Percentiles rank a stretch among this genome's conserved stretches.
Evolutionary conservation across 2,113 vertebrate species (phyloP).

Genomic region (Anseranas semipalmata): DNA sequence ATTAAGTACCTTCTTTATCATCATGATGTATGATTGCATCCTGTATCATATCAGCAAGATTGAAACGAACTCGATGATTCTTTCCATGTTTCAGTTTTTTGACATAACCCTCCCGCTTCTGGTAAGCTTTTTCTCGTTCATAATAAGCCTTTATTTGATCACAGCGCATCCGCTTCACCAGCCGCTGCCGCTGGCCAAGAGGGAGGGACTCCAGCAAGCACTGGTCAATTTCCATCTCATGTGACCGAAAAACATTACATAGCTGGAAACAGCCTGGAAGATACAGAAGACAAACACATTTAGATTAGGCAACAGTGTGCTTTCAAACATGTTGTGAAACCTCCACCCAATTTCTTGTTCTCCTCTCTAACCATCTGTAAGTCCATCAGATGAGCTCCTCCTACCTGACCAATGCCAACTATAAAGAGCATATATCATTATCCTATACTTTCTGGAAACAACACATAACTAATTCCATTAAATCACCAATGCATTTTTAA

Average conservation of each 20-base stretch:
- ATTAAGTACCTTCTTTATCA: conserved; percentile 90
- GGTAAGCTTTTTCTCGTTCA: conserved; percentile 87
- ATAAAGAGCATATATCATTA: neutral
- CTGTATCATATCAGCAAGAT: conserved; percentile 80
- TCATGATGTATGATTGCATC: conserved; percentile 88
- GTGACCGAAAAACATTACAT: conserved; percentile 94
- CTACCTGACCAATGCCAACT: rapidly evolving
- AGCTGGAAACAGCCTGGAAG: conserved; percentile 95
- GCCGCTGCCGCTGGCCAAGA: conserved; percentile 90
- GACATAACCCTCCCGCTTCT: conserved; percentile 79
- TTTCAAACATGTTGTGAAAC: neutral
- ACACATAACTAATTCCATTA: neutral
- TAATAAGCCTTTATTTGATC: conserved; percentile 94
- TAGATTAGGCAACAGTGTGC: neutral
- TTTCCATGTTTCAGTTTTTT: conserved; percentile 75
- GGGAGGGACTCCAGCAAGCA: conserved; percentile 97
- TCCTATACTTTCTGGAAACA: neutral
- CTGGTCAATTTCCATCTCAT: conserved; percentile 99
- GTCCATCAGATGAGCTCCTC: neutral
- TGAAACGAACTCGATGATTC: conserved; percentile 82
- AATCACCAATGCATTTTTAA: neutral
- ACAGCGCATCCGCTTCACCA: conserved; percentile 93
- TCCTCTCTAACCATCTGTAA: neutral
- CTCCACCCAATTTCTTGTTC: neutral
- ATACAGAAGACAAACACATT: neutral